These are phyloP conservation scores for Diogma glabrata DNA, from an alignment of 2,888 invertebrate species.

Conservation along the genomic window DNA sequence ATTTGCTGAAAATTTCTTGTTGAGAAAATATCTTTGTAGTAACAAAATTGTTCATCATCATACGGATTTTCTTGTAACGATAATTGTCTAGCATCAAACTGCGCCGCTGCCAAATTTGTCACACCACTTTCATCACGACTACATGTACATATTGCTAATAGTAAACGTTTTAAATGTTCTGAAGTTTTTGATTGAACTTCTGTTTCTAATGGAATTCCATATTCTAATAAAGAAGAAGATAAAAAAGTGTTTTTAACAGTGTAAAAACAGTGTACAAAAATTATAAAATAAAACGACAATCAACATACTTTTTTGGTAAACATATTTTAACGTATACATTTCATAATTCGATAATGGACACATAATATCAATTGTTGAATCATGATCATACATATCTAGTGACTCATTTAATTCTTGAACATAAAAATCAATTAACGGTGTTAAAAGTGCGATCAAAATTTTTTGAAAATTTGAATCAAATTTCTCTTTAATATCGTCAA, in stretches of 20 bases:
- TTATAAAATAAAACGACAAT: no score
- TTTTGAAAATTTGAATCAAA: conserved; percentile 81
- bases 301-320: conserved; percentile 1
- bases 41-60: conserved; percentile 4
- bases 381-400: conserved; percentile 73
- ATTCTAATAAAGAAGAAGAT: no score
- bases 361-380: conserved; percentile 80
- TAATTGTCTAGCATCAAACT: conserved; percentile 54
- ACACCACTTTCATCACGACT: conserved; percentile 59
- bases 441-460: conserved; percentile 70
- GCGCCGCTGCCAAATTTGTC: conserved; percentile 57
- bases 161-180: conserved; percentile 82
- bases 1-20: conserved; percentile 60
- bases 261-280: no score
- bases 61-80: conserved; percentile 3
- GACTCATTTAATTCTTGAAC: conserved; percentile 75
- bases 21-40: conserved; percentile 5
- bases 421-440: conserved; percentile 72
- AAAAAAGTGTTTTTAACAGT: no score
- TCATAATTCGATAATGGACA: conserved; percentile 79
- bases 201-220: conserved; percentile 63
- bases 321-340: conserved; percentile 43
- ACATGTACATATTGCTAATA: conserved; percentile 72
- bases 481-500: conserved; percentile 78
- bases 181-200: conserved; percentile 81